Base-by-base conservation (phyloP, 2,888 invertebrate genomes). In the Pandemis heparana region DNA sequence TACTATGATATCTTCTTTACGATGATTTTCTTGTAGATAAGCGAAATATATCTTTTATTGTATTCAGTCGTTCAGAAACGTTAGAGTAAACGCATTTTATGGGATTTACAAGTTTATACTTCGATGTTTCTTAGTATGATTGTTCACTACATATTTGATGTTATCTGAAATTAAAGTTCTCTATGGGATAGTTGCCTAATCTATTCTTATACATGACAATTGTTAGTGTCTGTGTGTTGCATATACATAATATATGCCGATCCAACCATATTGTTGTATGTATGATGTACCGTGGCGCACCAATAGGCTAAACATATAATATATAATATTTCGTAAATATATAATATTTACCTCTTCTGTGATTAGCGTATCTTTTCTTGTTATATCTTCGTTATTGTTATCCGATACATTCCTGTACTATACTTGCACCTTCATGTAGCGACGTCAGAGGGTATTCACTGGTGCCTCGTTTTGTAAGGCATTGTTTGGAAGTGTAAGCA, bases 291-390 rank as follows among this genome's bases (percentile, higher is more conserved):
- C 83, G 83, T 82, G 83, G 82, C 83, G 82, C 87, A 84, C 84
- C 85, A 79, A 83, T 86, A 86, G 82, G 81, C 84, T 84, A 83
- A 82, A 62, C 48, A 70, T 63, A 10, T 18, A 39, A 43, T 62
- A 62, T 62, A 62, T 62, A 43, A 84, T 88, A 85, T 88, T 83
- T 86, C 87, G 89, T 90, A 89, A 90, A 90, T 89, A 90, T 89
- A 82, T 90, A 85, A 91, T 92, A 91, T 92, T 90, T 91, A 91
- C 90, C 92, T 90, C 85, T 86, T 86, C 89, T 93, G 92, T 93
- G 92, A 93, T 92, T 91, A 88, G 87, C 86, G 88, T 89, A 85
- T 89, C 87, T 90, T 84, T 89, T 87, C 86, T 87, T 85, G 88
- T 83, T 87, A 85, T 88, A 86, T 86, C 82, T 88, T 86, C 89